Evolutionary conservation across 1,140 invertebrate species (phyloP), one percentile per base, ranked within the genome.

Genomic region (Mycetomoellerius zeteki): DNA sequence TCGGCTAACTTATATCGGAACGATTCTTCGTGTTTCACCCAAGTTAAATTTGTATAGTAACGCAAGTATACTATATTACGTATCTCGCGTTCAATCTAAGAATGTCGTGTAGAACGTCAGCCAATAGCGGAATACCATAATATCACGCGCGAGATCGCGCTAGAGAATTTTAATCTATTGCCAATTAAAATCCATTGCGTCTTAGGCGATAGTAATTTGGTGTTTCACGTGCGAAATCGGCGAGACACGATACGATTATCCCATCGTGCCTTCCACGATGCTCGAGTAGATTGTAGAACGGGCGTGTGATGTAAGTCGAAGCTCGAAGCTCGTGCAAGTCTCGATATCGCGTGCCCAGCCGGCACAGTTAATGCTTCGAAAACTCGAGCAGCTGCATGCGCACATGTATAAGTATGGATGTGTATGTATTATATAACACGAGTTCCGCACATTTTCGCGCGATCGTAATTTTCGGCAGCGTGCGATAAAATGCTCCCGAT

Each of bases 281-380:
- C 69, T 62, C 69, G 69, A 60, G 62, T 24, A 80, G 80, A 84
- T 84, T 73, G 24, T 47, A 43, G 50, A 14, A 16, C 33, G 33
- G 30, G 52, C 47, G 62, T 33, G 43, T 2, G 14, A 19, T 7
- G 47, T 33, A 62, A 75, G 80, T 84, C 80, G 54, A 73, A 60
- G 30, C 64, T 54, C 50, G 64, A 80, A 54, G 80, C 80, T 84
- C 80, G 78, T 71, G 72, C 78, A 50, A 47, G 50, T 21, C 47
- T 5, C 64, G 64, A 75, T 88, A 88, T 88, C 85, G 88, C 88
- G 88, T 85, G 86, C 69, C 65, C 50, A 43, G 3, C n/a, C 54
- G 58, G 24, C 58, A 80, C 58, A 71, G 87, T 85, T 77, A 58
- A 37, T 27, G 21, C 21, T 21, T 67, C 33, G 58, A 87, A 87